phyloP scores from a whole-genome alignment of 2,888 invertebrate genomes.

The Platycheirus albimanus region DNA sequence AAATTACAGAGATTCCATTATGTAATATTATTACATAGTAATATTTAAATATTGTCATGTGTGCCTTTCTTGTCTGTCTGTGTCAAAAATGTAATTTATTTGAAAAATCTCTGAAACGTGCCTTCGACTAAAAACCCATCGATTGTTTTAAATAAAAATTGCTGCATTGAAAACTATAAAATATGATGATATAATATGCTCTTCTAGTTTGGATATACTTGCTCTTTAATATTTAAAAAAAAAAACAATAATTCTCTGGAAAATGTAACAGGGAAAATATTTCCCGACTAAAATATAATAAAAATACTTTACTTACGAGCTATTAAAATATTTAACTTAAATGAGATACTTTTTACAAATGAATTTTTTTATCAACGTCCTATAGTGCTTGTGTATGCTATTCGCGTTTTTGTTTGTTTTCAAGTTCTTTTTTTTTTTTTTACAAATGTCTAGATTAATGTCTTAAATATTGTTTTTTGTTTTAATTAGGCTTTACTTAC shows the following conservation, averaged over 20 bases:
- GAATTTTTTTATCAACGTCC: conserved; percentile 57
- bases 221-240: conserved; percentile 22
- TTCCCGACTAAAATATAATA: conserved; percentile 52
- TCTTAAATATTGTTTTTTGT: conserved; percentile 13
- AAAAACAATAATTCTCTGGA: conserved; percentile 47
- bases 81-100: not conserved
- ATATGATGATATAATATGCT: conserved; percentile 38
- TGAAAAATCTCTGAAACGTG: conserved; percentile 41
- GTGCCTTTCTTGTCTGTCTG: conserved; percentile 46
- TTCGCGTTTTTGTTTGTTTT: conserved; percentile 30
- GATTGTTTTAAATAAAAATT: conserved; percentile 25
- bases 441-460: conserved; percentile 42
- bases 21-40: conserved; percentile 73
- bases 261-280: conserved; percentile 48
- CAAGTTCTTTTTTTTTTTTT: conserved; percentile 46
- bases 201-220: conserved; percentile 42
- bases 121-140: conserved; percentile 40
- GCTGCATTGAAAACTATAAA: conserved; percentile 27
- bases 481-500: conserved; percentile 38
- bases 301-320: conserved; percentile 57
- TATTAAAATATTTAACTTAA: conserved; percentile 55
- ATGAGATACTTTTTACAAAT: conserved; percentile 72
- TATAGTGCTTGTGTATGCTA: conserved; percentile 46
- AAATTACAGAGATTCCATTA: conserved; percentile 71
- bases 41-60: conserved; percentile 66